Evolutionary conservation across 2,797 vertebrate genomes (phyloP).

Genomic region (Clarias platycephalus): DNA sequence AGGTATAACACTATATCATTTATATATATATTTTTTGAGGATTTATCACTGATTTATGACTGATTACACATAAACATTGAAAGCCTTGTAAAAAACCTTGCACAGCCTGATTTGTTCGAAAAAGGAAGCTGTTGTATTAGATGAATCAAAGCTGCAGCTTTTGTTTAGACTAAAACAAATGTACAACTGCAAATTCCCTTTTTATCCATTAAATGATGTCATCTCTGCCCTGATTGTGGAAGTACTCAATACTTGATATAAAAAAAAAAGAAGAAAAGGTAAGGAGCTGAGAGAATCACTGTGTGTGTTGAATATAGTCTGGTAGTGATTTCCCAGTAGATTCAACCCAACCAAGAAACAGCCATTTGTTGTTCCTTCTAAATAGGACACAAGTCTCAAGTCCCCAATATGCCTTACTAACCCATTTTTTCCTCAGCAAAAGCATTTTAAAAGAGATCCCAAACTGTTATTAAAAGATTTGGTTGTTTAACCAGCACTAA

Average conservation of each 20-base stretch:
- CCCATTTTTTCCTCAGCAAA: constrained; percentile 37
- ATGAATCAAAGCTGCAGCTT: background rate
- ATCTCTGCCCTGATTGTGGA: background rate
- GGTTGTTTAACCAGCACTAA: background rate
- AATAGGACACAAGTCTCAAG: constrained; percentile 49
- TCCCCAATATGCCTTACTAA: constrained; percentile 42
- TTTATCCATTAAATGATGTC: constrained; percentile 5
- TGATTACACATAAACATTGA: constrained; percentile 10
- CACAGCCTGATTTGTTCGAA: background rate
- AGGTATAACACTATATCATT: background rate
- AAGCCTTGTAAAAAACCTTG: background rate
- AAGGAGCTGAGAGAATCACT: constrained; percentile 23
- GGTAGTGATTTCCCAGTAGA: constrained; percentile 13
- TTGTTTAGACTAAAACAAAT: background rate
- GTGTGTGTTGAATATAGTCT: constrained; percentile 12
- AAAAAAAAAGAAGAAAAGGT: background rate
- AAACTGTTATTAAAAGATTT: constrained; percentile 22
- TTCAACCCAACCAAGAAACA: constrained; percentile 27
- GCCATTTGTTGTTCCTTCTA: constrained; percentile 45
- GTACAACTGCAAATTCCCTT: background rate
- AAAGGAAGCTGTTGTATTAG: background rate
- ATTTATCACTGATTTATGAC: background rate
- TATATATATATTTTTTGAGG: background rate
- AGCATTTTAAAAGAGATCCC: background rate
- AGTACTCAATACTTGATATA: background rate